A percentile compares a stretch with the other conserved stretches of the same genome.
phyloP scores from a whole-genome alignment of 2,113 vertebrate species.

The Helogale parvula region DNA sequence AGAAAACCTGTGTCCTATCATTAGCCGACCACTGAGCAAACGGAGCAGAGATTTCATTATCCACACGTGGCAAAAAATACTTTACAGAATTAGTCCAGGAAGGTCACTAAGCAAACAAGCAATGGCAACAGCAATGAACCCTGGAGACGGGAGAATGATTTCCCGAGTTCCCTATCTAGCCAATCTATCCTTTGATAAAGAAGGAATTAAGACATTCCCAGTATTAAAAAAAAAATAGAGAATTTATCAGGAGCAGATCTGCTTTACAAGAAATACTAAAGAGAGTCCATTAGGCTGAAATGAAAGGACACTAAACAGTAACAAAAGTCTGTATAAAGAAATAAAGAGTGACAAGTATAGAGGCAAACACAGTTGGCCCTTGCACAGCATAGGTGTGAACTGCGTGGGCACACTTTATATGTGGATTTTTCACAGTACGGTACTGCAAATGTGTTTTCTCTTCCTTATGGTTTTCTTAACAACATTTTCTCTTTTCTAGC shows the following conservation, averaged over 20 bases:
- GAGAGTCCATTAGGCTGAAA: not conserved
- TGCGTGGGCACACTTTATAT: not conserved
- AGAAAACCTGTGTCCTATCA: not conserved
- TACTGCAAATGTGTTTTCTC: not conserved
- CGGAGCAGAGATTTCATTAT: not conserved
- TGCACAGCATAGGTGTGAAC: not conserved
- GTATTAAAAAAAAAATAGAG: not conserved
- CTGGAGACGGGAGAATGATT: not conserved
- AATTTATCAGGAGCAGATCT: not conserved
- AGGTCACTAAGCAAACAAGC: not conserved
- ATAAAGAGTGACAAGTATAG: not conserved
- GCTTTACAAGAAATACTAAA: not conserved
- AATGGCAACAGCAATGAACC: not conserved
- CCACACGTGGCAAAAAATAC: not conserved
- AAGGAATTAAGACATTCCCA: not conserved
- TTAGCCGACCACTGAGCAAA: not conserved
- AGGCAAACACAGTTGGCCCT: not conserved
- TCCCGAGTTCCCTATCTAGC: not conserved
- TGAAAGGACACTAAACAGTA: not conserved
- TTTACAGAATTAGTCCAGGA: not conserved
- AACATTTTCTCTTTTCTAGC: not conserved
- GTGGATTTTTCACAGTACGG: not conserved
- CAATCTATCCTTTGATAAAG: not conserved
- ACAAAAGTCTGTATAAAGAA: not conserved
- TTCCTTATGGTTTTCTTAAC: not conserved